Conservation (phyloP, 2,888 invertebrate species). For the Conus canariensis region DNA sequence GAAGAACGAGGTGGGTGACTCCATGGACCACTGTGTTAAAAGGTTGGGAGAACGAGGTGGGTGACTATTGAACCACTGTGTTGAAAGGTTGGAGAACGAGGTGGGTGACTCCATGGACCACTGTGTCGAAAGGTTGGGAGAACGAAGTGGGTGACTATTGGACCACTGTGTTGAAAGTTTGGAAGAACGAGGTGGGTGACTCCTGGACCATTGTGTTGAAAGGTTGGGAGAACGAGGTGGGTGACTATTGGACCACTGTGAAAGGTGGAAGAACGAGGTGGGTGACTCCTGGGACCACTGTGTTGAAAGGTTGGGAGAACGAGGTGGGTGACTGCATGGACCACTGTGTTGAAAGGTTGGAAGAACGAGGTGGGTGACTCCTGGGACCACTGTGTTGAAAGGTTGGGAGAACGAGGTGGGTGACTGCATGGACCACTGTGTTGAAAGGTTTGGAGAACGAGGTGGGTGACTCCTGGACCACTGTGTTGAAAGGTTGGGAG, state of each 20-base stretch:
- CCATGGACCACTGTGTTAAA: too few species aligned
- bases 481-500: background rate
- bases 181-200: conserved; percentile 16
- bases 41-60: conserved; percentile 18
- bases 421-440: too few species aligned
- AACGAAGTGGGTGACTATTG: background rate
- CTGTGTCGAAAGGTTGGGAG: background rate
- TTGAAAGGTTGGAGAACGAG: background rate
- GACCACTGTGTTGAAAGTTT: too few species aligned
- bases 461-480: background rate
- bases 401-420: conserved; percentile 18
- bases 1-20: conserved; percentile 16
- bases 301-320: background rate
- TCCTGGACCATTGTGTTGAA: too few species aligned
- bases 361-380: conserved; percentile 13
- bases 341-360: too few species aligned
- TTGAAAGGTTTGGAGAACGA: background rate
- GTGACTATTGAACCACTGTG: too few species aligned
- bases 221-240: conserved; percentile 18
- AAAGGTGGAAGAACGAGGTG: conserved; percentile 18
- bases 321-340: background rate
- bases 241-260: too few species aligned
- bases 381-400: too few species aligned
- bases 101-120: background rate
- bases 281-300: too few species aligned